Evolutionary conservation across 1,140 invertebrate genomes (phyloP).

Genomic region (Drosophila chauvacae): DNA sequence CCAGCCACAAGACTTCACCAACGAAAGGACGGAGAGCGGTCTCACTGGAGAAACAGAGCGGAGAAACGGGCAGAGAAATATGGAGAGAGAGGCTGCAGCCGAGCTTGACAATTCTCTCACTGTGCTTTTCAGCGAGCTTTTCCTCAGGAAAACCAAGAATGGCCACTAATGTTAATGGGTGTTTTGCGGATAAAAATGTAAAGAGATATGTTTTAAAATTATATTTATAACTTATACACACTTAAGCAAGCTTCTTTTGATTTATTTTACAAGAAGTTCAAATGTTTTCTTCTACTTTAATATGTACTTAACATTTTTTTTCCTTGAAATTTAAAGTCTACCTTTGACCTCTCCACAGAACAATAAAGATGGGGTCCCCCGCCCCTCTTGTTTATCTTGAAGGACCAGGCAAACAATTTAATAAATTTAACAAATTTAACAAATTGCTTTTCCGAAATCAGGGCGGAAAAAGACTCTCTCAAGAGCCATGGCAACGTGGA

Average conservation of each 20-base stretch:
- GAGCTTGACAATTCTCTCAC: constrained; percentile 49
- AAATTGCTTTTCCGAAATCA: constrained; percentile 51
- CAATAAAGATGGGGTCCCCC: background rate
- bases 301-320: background rate
- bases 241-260: background rate
- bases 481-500: constrained; percentile 19
- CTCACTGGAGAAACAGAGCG: constrained; percentile 26
- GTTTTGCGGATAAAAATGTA: background rate
- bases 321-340: constrained; percentile 1
- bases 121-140: constrained; percentile 70
- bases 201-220: background rate
- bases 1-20: constrained; percentile 67
- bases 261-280: background rate
- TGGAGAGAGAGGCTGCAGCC: constrained; percentile 17
- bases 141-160: constrained; percentile 42
- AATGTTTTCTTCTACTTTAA: too few species aligned
- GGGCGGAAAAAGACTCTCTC: constrained; percentile 25
- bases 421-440: constrained; percentile 62
- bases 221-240: background rate
- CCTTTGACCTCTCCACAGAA: background rate
- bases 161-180: background rate
- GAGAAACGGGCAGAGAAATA: background rate
- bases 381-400: constrained; percentile 5
- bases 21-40: constrained; percentile 69
- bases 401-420: constrained; percentile 28